Conservation (phyloP, 2,113 vertebrate species). For the Glaucomys volans region DNA sequence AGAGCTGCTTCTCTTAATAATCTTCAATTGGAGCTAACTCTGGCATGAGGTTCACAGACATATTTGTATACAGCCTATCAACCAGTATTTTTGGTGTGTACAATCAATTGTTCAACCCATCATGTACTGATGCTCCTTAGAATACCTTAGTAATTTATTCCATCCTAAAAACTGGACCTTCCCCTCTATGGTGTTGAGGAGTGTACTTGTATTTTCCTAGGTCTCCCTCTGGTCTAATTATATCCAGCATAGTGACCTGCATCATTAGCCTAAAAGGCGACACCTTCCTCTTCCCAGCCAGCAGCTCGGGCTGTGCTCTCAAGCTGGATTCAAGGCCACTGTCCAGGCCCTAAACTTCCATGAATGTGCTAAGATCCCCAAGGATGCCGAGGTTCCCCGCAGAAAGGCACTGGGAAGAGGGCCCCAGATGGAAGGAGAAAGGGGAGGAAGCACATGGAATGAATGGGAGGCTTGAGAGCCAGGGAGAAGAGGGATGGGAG, state of each 20-base stretch:
- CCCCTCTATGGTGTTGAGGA: conserved; percentile 91
- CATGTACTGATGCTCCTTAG: conserved; percentile 97
- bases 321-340: neutral
- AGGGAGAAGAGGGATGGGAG: too few relatives aligned
- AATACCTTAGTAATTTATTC: conserved; percentile 97
- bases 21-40: conserved; percentile 95
- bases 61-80: conserved; percentile 96
- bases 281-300: conserved; percentile 86
- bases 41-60: conserved; percentile 95
- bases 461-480: conserved; percentile 30
- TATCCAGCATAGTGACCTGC: conserved; percentile 87
- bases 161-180: conserved; percentile 91
- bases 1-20: conserved; percentile 88
- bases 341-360: conserved; percentile 75
- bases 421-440: neutral
- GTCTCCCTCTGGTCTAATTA: conserved; percentile 44
- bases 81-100: conserved; percentile 92
- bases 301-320: conserved; percentile 66
- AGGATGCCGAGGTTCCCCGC: neutral
- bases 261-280: conserved; percentile 90
- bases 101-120: conserved; percentile 96
- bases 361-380: conserved; percentile 1
- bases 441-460: neutral
- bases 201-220: conserved; percentile 91
- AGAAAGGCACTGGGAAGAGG: neutral